These are phyloP conservation scores for Prochilodus magdalenae DNA, from an alignment of 2,113 vertebrate species.

Conservation along the genomic window DNA sequence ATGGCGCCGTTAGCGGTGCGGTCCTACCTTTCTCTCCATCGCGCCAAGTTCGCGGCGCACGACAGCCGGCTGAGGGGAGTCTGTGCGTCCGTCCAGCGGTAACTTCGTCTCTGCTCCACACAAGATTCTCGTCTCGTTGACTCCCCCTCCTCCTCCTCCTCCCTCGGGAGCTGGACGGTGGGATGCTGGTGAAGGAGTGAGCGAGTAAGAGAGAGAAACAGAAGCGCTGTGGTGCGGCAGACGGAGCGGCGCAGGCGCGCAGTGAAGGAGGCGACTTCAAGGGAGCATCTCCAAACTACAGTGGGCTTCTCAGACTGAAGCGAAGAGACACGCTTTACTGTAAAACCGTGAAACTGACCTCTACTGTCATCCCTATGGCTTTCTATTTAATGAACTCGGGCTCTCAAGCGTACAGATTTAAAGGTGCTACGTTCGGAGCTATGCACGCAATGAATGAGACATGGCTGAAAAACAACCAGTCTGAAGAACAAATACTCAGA, in stretches of 20 bases:
- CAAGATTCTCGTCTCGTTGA: slow-evolving; percentile 14
- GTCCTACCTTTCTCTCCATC: slow-evolving; percentile 67
- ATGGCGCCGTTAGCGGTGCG: slow-evolving; percentile 31
- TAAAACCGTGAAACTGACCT: too few relatives aligned
- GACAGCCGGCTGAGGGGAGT: slow-evolving; percentile 7
- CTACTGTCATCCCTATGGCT: too few relatives aligned
- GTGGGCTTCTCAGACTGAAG: too few relatives aligned
- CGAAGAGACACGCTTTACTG: too few relatives aligned
- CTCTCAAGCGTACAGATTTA: too few relatives aligned
- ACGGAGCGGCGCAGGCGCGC: slow-evolving; percentile 53
- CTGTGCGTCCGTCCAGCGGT: slow-evolving; percentile 33
- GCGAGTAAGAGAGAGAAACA: neutral
- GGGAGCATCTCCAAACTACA: slow-evolving; percentile 60
- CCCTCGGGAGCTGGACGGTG: slow-evolving; percentile 45
- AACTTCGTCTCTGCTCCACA: slow-evolving; percentile 48
- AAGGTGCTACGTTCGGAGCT: too few relatives aligned
- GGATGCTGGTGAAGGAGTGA: slow-evolving; percentile 49
- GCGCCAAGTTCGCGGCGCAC: slow-evolving; percentile 44
- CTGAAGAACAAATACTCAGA: too few relatives aligned
- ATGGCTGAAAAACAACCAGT: too few relatives aligned
- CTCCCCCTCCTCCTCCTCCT: slow-evolving; percentile 40
- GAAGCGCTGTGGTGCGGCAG: slow-evolving; percentile 40
- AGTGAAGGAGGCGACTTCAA: slow-evolving; percentile 31
- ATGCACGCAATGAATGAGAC: too few relatives aligned
- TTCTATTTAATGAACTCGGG: too few relatives aligned